phyloP scores from a whole-genome alignment of 2,888 invertebrate species.

The Athetis lepigone region DNA sequence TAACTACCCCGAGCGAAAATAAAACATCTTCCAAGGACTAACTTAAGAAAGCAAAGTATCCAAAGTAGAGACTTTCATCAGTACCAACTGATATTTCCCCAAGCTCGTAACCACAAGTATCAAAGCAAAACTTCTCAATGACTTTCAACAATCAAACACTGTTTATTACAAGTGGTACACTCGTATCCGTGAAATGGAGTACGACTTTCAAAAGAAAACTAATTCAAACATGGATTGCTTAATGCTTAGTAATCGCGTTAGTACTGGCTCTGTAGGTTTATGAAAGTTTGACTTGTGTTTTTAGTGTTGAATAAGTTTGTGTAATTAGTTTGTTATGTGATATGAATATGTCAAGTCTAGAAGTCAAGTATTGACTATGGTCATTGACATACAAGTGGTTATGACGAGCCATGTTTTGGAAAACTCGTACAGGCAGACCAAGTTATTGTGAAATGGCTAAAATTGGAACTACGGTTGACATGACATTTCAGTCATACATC shows the following conservation, averaged over 20 bases:
- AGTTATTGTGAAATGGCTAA: no score
- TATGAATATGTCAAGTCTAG: no score
- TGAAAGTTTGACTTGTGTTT: slow-evolving; percentile 45
- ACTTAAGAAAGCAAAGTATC: no score
- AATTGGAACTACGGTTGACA: no score
- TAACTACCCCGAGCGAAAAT: no score
- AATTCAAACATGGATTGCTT: slow-evolving; percentile 56
- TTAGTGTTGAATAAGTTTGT: slow-evolving; percentile 6
- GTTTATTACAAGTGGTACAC: slow-evolving; percentile 13
- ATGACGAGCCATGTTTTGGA: no score
- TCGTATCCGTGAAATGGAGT: slow-evolving; percentile 37
- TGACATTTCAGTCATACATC: no score
- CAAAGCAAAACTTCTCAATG: slow-evolving; percentile 14
- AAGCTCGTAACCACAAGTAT: background rate
- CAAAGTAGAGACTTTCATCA: no score
- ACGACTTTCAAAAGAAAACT: slow-evolving; percentile 68
- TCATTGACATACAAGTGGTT: no score
- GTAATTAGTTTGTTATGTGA: slow-evolving; percentile 3
- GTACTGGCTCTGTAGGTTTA: slow-evolving; percentile 39
- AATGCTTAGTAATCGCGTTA: slow-evolving; percentile 61
- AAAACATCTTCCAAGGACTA: no score
- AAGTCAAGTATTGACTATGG: no score
- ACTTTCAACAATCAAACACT: slow-evolving; percentile 25
- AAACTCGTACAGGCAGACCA: no score
- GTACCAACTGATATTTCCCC: background rate